Evolutionary conservation across 2,888 invertebrate species (phyloP).

Genomic region (Teinopalpus imperialis): DNA sequence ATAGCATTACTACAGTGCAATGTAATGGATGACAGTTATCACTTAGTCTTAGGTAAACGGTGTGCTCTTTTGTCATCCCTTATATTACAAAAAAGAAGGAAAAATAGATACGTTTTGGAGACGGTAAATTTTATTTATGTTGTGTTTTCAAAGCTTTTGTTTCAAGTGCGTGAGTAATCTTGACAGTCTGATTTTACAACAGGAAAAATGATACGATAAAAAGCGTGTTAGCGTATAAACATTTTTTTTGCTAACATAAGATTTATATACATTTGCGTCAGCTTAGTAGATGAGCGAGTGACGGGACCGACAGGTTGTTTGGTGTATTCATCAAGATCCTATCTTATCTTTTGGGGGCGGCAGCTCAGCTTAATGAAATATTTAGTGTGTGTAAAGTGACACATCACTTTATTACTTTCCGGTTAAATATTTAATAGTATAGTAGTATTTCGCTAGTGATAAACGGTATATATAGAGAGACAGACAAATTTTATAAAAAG

Average conservation of each 20-base stretch:
- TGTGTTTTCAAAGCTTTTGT: too few relatives aligned
- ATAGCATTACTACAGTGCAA: too few relatives aligned
- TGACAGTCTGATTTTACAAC: slow-evolving; percentile 17
- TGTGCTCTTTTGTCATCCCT: too few relatives aligned
- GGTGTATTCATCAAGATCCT: slow-evolving; percentile 31
- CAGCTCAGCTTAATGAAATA: slow-evolving; percentile 37
- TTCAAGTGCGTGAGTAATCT: slow-evolving; percentile 17
- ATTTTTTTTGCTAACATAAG: slow-evolving; percentile 26
- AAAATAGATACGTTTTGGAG: too few relatives aligned
- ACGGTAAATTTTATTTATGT: too few relatives aligned
- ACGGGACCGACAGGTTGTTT: slow-evolving; percentile 32
- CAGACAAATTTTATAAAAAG: too few relatives aligned
- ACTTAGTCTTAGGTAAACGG: too few relatives aligned
- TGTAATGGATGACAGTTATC: too few relatives aligned
- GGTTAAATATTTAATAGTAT: slow-evolving; percentile 26
- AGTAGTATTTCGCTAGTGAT: too few relatives aligned
- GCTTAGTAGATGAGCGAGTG: slow-evolving; percentile 37
- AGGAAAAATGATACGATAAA: slow-evolving; percentile 16
- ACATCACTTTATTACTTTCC: slow-evolving; percentile 38
- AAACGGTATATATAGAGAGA: too few relatives aligned
- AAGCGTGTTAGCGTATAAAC: slow-evolving; percentile 31
- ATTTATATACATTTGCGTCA: slow-evolving; percentile 33
- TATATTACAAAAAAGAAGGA: too few relatives aligned
- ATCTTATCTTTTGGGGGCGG: slow-evolving; percentile 46
- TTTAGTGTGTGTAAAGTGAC: slow-evolving; percentile 49